Conservation (phyloP, 2,797 vertebrate species). For the Lates japonicus region DNA sequence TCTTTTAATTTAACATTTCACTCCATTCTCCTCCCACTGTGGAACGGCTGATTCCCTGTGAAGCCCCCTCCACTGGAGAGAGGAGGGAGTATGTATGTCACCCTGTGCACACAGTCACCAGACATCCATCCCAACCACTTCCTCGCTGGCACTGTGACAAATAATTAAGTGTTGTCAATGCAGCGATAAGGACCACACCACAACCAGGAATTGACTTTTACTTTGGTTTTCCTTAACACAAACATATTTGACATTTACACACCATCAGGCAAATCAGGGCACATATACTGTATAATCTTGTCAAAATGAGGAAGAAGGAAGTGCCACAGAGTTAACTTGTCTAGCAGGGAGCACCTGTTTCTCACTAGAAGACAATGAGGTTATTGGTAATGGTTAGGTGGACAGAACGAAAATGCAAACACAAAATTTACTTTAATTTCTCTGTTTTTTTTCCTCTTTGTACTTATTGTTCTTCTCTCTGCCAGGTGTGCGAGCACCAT, state of each 20-base stretch:
- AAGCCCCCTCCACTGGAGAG: not conserved
- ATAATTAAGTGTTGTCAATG: not conserved
- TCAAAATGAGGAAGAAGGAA: conserved; percentile 13
- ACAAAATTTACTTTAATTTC: not conserved
- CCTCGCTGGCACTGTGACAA: not conserved
- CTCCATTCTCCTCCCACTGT: not conserved
- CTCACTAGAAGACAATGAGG: not conserved
- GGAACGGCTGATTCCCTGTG: not conserved
- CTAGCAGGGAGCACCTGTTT: not conserved
- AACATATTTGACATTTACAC: not conserved
- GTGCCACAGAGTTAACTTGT: too few relatives aligned
- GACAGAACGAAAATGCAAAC: not conserved
- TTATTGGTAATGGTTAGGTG: not conserved
- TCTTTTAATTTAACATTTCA: not conserved
- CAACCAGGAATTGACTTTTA: not conserved
- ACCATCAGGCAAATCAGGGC: not conserved
- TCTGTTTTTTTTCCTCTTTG: too few relatives aligned
- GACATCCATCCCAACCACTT: not conserved
- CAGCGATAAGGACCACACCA: not conserved
- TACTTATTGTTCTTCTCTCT: not conserved
- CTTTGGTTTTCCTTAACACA: not conserved
- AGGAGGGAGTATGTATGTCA: not conserved
- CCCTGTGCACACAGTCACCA: too few relatives aligned
- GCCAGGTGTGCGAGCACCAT: conserved; percentile 87
- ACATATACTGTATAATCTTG: not conserved